Base-by-base conservation (phyloP, 2,888 invertebrate genomes). In the Brachyptera putata region DNA sequence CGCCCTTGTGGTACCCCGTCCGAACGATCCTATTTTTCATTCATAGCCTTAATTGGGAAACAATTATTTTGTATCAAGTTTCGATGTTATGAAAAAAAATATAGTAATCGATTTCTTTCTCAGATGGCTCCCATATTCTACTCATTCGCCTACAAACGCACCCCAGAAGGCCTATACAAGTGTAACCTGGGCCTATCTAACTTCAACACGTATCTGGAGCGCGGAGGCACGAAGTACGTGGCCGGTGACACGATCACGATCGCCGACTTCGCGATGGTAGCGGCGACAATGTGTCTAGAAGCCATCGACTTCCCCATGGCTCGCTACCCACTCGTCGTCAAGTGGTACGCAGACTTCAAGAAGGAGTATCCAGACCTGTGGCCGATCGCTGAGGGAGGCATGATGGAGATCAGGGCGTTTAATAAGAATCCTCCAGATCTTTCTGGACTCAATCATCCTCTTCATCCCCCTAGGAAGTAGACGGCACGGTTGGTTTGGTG, bases 81-180 rank as follows among this genome's bases (percentile, higher is more conserved):
- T n/a, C n/a, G n/a, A n/a, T n/a, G n/a, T n/a, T n/a, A n/a, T n/a
- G n/a, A n/a, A n/a, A n/a, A n/a, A n/a, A n/a, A n/a, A n/a, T n/a
- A n/a, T n/a, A n/a, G n/a, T n/a, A n/a, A n/a, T n/a, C n/a, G n/a
- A n/a, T 61, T 62, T 58, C 30, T 61, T 65, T 73, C 74, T 43
- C 71, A 86, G 86, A 79, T 89, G 81, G 84, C 84, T 1, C 89
- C 90, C 18, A 86, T 89, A 68, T 89, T 87, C 72, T 90, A 85
- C 67, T 53, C 53, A 2, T 21, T 53, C 22, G 87, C 85, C 69
- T 89, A 89, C 69, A 74, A 84, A 68, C 79, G 87, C 59, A 84
- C 85, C 1, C 81, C 85, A 0, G 73, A 84, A 57, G 81, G 83
- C 1, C 70, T 86, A 63, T 89, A 87, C 70, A 87, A 85, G 72